phyloP scores from a whole-genome alignment of 2,113 vertebrate genomes.

The Diphyllodes magnificus region DNA sequence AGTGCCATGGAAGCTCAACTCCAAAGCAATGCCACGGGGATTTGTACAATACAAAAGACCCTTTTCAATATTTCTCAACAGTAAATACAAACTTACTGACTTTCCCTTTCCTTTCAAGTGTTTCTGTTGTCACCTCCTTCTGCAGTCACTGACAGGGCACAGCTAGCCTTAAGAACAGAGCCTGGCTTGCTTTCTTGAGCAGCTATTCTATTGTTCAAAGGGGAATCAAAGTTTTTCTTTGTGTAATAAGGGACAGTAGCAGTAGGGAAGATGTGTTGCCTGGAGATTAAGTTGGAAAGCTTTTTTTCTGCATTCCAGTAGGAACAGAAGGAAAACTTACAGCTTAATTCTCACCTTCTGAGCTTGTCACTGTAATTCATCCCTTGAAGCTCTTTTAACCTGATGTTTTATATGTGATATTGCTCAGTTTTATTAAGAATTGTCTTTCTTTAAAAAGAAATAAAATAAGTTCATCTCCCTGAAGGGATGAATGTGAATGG shows the following conservation, averaged over 20 bases:
- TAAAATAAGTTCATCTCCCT: background rate
- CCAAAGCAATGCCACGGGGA: background rate
- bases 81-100: background rate
- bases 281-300: background rate
- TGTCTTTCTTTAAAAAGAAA: background rate
- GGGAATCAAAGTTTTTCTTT: background rate
- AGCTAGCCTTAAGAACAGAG: background rate
- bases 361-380: background rate
- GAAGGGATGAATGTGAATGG: background rate
- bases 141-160: background rate
- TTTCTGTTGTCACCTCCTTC: background rate
- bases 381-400: background rate
- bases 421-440: background rate
- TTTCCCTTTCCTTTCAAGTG: background rate
- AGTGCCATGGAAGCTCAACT: background rate
- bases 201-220: background rate
- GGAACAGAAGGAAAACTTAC: background rate
- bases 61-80: background rate
- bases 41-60: background rate
- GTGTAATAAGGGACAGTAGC: background rate
- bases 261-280: background rate
- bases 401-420: background rate
- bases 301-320: background rate
- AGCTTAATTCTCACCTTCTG: background rate
- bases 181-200: background rate